Evolutionary conservation across 92 coral and sea anemone species (phyloP).

Genomic region (Epizoanthus stellaris): DNA sequence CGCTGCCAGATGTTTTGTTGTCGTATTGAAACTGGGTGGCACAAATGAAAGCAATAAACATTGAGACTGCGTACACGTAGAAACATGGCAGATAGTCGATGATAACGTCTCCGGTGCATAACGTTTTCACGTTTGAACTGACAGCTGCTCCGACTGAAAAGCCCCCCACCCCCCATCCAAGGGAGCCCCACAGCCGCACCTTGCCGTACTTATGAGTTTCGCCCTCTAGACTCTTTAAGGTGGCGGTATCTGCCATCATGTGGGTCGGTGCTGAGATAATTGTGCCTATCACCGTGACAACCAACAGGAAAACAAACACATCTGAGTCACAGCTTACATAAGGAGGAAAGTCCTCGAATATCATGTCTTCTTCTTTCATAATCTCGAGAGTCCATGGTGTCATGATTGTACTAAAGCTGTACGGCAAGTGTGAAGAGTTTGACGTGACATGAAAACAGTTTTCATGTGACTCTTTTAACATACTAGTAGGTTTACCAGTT

Average conservation of each 20-base stretch:
- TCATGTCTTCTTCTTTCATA: constrained; percentile 45
- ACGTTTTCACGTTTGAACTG: constrained; percentile 71
- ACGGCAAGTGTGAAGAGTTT: not conserved
- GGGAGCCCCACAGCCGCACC: constrained; percentile 95
- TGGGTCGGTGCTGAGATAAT: constrained; percentile 91
- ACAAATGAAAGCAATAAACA: constrained; percentile 80
- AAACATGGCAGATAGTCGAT: constrained; percentile 89
- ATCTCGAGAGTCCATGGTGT: constrained; percentile 38
- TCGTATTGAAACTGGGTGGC: constrained; percentile 87
- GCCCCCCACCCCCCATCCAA: constrained; percentile 96
- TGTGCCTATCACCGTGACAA: constrained; percentile 87
- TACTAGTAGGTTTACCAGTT: not conserved
- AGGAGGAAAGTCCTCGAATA: constrained; percentile 27
- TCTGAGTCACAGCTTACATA: constrained; percentile 62
- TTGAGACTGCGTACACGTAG: constrained; percentile 82
- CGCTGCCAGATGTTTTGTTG: not conserved
- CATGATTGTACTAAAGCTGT: not conserved
- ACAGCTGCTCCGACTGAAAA: constrained; percentile 93
- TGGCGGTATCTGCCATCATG: constrained; percentile 91
- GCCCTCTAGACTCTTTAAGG: constrained; percentile 82
- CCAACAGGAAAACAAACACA: constrained; percentile 75
- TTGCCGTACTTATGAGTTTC: constrained; percentile 90
- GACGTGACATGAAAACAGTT: not conserved
- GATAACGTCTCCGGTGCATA: constrained; percentile 76
- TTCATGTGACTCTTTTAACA: not conserved